phyloP scores from a whole-genome alignment of 2,888 invertebrate species.

The Hipparchia sbordonii region DNA sequence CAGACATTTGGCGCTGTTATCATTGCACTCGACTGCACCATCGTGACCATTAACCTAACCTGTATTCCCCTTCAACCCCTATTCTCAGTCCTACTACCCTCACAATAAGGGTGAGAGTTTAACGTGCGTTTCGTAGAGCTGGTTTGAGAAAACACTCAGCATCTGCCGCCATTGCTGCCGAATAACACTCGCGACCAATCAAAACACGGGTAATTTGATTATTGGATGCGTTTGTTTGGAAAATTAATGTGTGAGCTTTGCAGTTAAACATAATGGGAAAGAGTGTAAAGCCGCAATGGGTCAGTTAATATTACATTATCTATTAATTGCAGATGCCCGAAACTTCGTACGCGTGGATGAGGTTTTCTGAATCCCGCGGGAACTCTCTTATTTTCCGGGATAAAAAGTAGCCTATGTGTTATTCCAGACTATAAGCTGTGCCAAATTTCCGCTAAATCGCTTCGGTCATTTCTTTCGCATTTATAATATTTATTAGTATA shows the following conservation, averaged over 20 bases:
- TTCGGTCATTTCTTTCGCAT: no score
- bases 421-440: no score
- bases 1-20: conserved; percentile 69
- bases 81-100: conserved; percentile 29
- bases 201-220: conserved; percentile 75
- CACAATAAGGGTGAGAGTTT: conserved; percentile 26
- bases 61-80: conserved; percentile 14
- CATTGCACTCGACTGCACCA: conserved; percentile 70
- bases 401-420: no score
- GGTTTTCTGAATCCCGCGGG: no score
- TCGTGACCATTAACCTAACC: conserved; percentile 45
- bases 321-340: no score
- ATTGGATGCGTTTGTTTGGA: conserved; percentile 62
- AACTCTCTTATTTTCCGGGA: no score
- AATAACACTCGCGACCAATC: conserved; percentile 78
- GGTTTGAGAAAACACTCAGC: conserved; percentile 74
- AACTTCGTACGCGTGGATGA: no score
- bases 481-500: no score
- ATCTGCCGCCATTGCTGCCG: conserved; percentile 73
- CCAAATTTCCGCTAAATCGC: no score
- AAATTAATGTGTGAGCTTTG: conserved; percentile 42
- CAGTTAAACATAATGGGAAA: background rate
- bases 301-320: no score
- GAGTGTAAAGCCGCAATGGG: no score
- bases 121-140: conserved; percentile 27